Conservation (phyloP, 2,888 invertebrate species). For the Crossocerus cetratus region DNA sequence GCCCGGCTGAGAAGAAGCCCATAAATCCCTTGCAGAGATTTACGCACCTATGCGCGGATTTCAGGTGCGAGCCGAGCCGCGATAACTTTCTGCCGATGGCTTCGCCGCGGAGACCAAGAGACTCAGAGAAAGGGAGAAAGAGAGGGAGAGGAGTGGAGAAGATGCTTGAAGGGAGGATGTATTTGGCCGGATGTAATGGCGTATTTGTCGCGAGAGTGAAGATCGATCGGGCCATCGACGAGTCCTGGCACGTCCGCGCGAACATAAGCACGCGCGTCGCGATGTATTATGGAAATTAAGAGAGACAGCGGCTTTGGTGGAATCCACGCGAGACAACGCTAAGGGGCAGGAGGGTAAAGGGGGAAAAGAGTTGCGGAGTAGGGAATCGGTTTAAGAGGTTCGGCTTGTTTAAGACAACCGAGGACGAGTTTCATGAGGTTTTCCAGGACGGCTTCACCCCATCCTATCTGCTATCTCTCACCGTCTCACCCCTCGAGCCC, state of each 20-base stretch:
- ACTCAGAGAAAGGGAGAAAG: too few species aligned
- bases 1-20: constrained; percentile 7
- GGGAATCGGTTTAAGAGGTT: constrained; percentile 1
- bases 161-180: too few species aligned
- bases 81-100: constrained; percentile 7
- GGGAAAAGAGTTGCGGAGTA: background rate
- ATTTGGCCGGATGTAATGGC: background rate
- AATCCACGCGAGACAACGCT: constrained; percentile 13
- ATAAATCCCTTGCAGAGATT: too few species aligned
- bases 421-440: constrained; percentile 3
- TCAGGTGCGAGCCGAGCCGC: constrained; percentile 5
- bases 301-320: background rate
- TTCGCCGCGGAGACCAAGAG: too few species aligned
- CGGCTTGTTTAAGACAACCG: constrained; percentile 5
- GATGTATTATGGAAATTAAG: constrained; percentile 5
- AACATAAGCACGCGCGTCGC: background rate
- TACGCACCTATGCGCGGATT: too few species aligned
- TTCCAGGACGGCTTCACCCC: background rate
- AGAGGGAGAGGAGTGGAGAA: too few species aligned
- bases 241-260: background rate
- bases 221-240: background rate
- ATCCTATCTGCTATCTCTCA: background rate
- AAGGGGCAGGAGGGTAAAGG: background rate
- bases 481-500: background rate
- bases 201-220: constrained; percentile 1